Evolutionary conservation across 2,797 vertebrate species (phyloP), one percentile per base, ranked within the genome.

Genomic region (Siniperca undulata): DNA sequence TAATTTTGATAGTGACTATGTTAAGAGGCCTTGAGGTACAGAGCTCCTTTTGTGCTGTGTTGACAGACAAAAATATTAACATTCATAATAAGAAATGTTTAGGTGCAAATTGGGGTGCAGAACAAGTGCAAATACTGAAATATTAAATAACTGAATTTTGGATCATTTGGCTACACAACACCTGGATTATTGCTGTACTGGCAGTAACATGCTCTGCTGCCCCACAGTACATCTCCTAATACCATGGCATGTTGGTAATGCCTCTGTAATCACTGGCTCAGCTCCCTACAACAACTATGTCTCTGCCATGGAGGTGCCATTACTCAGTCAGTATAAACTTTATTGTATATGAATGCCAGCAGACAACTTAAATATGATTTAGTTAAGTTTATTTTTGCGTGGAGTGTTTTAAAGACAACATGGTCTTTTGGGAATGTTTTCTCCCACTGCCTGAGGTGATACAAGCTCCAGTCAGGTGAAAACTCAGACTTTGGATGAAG

Each of bases 381-480:
- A 56, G 27, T 27, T 11, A 5, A 16, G 24, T 61, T 48, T 70
- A 52, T 30, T 60, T 75, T 34, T 62, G 24, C 14, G 0, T 19
- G 19, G 14, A 58, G 30, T 52, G 13, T 66, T 64, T 74, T 50
- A 44, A 70, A 67, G 16, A 61, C 46, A 30, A 4, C 36, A 16
- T 36, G 24, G 13, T 50, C n/a, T 58, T 10, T 38, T 38, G 44
- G 17, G 19, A 72, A 7, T 67, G 22, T 72, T 70, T 80, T 64
- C 20, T 60, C 6, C 53, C 34, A 1, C 38, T 59, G 69, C 81
- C 75, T 1, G 7, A 14, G 73, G 79, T 44, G 30, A 60, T 65
- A 61, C 81, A 78, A 83, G 59, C 70, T 86, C 59, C 75, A 55
- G 64, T 90, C 80, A 48, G 77, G 77, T 85, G 56, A 82, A 83